phyloP scores from a whole-genome alignment of 2,888 invertebrate species.

The Aleiodes testaceus region DNA sequence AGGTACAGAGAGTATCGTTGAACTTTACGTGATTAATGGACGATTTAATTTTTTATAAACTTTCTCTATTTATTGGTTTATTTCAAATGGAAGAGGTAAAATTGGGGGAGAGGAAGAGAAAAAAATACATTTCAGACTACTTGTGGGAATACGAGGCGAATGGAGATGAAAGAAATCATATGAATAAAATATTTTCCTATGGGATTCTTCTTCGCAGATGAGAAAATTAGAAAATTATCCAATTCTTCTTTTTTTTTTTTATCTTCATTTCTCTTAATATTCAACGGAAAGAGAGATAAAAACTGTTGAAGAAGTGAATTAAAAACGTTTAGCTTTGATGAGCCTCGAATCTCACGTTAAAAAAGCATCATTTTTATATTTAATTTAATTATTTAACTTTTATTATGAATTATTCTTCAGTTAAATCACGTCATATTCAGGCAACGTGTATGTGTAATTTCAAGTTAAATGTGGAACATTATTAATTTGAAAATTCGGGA shows the following conservation, averaged over 20 bases:
- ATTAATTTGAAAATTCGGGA: conserved; percentile 30
- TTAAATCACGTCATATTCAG: conserved; percentile 18
- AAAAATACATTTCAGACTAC: background rate
- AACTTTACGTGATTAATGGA: conserved; percentile 59
- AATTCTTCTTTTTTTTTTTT: too few species aligned
- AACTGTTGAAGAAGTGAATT: too few species aligned
- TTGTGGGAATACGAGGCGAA: conserved; percentile 11
- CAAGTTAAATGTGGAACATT: conserved; percentile 21
- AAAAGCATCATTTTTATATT: background rate
- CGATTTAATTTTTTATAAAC: conserved; percentile 62
- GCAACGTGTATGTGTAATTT: conserved; percentile 19
- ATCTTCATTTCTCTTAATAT: too few species aligned
- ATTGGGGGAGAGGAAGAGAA: background rate
- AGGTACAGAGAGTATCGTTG: conserved; percentile 45
- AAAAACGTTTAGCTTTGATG: conserved; percentile 8
- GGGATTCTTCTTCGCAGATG: too few species aligned
- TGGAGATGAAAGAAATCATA: too few species aligned
- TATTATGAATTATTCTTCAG: background rate
- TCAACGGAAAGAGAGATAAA: too few species aligned
- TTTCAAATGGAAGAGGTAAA: conserved; percentile 21
- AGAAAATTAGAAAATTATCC: too few species aligned
- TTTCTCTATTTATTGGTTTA: conserved; percentile 38
- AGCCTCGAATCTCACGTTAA: conserved; percentile 2
- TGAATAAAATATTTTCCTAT: too few species aligned
- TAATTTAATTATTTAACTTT: background rate